Conservation (phyloP, 35 echinoderm and acorn worm species). For the Chiridota heheva region DNA sequence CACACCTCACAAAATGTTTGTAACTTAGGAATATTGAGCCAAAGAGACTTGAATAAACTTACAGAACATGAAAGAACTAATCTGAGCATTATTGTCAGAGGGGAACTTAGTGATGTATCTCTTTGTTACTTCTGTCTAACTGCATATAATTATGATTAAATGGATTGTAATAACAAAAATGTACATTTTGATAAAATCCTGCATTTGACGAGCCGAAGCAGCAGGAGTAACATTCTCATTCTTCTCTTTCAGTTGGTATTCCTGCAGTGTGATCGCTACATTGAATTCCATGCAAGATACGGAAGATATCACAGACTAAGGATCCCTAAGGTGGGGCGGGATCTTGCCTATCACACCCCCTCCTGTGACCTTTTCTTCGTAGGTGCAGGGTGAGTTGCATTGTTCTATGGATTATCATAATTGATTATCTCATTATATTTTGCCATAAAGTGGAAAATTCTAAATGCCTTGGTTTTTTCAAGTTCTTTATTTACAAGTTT, state of each 20-base stretch:
- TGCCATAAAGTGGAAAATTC: background rate
- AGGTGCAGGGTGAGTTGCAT: slow-evolving; percentile 66
- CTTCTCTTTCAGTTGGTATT: slow-evolving; percentile 70
- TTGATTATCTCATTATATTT: background rate
- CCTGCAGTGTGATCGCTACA: slow-evolving; percentile 81
- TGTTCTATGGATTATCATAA: background rate
- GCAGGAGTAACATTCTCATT: slow-evolving; percentile 6
- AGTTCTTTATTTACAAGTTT: background rate
- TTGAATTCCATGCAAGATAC: slow-evolving; percentile 90
- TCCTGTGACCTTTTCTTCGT: slow-evolving; percentile 91
- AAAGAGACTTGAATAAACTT: too few relatives aligned
- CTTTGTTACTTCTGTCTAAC: too few relatives aligned
- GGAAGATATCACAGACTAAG: slow-evolving; percentile 81
- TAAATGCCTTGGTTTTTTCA: background rate
- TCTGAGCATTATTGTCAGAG: too few relatives aligned
- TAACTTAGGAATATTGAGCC: too few relatives aligned
- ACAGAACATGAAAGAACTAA: too few relatives aligned
- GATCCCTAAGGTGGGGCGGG: slow-evolving; percentile 86
- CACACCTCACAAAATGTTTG: too few relatives aligned
- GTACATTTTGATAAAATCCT: too few relatives aligned
- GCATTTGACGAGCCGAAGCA: too few relatives aligned
- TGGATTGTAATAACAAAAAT: too few relatives aligned
- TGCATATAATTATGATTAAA: too few relatives aligned
- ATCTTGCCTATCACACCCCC: slow-evolving; percentile 75
- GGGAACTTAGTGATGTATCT: too few relatives aligned